These are phyloP conservation scores for Drosophila suzukii DNA, from an alignment of 1,140 invertebrate species.

Conservation along the genomic window DNA sequence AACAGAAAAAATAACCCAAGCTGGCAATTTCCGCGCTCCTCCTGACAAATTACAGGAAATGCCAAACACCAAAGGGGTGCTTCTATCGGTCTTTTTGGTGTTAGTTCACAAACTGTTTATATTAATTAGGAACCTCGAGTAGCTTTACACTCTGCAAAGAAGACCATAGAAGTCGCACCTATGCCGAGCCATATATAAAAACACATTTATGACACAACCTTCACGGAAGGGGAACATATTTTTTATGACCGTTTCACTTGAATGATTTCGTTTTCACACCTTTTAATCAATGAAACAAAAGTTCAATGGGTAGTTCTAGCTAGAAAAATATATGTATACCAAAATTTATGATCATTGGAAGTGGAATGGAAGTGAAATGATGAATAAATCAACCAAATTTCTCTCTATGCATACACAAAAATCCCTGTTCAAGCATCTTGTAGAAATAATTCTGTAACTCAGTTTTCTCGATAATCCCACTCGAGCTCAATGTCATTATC, in stretches of 20 bases:
- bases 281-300: conserved; percentile 36
- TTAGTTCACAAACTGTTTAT: conserved; percentile 54
- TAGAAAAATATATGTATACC: background rate
- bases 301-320: background rate
- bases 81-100: conserved; percentile 31
- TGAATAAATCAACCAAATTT: too few species aligned
- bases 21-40: conserved; percentile 63
- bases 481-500: conserved; percentile 31
- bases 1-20: conserved; percentile 13
- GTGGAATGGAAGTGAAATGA: too few species aligned
- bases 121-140: conserved; percentile 53
- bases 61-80: conserved; percentile 52
- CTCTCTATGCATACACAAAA: background rate
- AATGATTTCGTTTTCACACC: conserved; percentile 52
- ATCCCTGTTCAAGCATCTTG: background rate
- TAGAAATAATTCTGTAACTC: background rate
- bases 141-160: conserved; percentile 38
- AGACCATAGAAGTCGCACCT: conserved; percentile 38
- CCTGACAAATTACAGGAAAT: conserved; percentile 80
- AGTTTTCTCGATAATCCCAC: conserved; percentile 22
- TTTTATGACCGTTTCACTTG: conserved; percentile 39
- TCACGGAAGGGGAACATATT: conserved; percentile 13
- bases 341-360: too few species aligned
- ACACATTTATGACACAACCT: conserved; percentile 42
- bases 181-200: conserved; percentile 19